These are phyloP conservation scores for Yponomeuta plumbellus DNA, from an alignment of 2,888 invertebrate species.

Conservation along the genomic window DNA sequence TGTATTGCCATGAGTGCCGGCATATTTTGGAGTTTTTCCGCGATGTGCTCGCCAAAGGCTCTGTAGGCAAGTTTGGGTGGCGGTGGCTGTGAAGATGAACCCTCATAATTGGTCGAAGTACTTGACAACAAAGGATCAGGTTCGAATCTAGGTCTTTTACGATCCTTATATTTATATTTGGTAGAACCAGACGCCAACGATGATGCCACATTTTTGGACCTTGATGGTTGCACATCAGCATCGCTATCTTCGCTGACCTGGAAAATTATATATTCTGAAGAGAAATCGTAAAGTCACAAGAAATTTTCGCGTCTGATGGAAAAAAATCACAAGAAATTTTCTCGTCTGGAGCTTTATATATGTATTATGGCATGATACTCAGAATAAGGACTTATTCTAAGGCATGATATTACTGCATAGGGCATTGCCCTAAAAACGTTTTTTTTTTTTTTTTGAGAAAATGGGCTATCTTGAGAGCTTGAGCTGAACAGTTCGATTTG, in stretches of 20 bases:
- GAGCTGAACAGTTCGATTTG: no score
- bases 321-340: background rate
- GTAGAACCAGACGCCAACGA: background rate
- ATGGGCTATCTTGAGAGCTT: no score
- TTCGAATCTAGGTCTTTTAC: background rate
- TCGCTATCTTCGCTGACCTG: background rate
- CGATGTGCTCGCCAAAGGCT: conserved; percentile 18
- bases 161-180: no score
- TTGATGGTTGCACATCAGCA: background rate
- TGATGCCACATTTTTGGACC: background rate
- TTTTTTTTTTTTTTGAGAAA: no score
- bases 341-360: background rate
- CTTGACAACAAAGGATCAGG: background rate
- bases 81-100: conserved; percentile 4
- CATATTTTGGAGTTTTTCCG: conserved; percentile 22
- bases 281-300: background rate
- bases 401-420: no score
- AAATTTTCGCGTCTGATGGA: background rate
- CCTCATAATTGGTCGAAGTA: background rate
- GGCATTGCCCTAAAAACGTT: no score
- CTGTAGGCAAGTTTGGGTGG: conserved; percentile 15
- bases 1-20: conserved; percentile 19
- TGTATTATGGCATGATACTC: no score
- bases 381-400: no score
- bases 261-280: background rate